phyloP scores from a whole-genome alignment of 2,888 invertebrate genomes.

The Bembecia ichneumoniformis region DNA sequence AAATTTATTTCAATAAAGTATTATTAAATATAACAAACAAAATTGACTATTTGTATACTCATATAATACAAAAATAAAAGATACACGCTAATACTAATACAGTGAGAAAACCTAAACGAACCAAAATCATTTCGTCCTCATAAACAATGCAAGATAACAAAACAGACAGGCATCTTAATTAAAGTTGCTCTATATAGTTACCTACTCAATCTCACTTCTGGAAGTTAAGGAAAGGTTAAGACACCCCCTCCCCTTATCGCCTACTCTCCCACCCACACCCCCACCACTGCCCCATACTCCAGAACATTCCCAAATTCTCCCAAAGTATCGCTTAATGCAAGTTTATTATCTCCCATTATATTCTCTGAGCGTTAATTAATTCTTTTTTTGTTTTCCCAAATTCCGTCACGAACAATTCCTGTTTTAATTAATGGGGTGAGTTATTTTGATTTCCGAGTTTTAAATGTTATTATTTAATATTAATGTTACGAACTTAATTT shows the following conservation, averaged over 20 bases:
- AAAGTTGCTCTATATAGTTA: slow-evolving; percentile 65
- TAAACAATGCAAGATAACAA: slow-evolving; percentile 61
- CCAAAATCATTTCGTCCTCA: slow-evolving; percentile 37
- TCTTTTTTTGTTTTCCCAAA: slow-evolving; percentile 22
- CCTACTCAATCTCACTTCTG: slow-evolving; percentile 64
- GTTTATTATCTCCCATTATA: slow-evolving; percentile 57
- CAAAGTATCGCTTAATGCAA: slow-evolving; percentile 66
- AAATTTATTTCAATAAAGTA: too few relatives aligned
- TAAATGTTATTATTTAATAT: not conserved
- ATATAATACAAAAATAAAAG: too few relatives aligned
- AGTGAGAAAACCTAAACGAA: not conserved
- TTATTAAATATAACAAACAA: too few relatives aligned
- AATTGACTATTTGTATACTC: too few relatives aligned
- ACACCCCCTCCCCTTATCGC: slow-evolving; percentile 15
- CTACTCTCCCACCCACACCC: slow-evolving; percentile 11
- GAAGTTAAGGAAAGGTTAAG: slow-evolving; percentile 67
- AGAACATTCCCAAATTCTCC: slow-evolving; percentile 56
- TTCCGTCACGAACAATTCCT: not conserved
- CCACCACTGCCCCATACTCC: slow-evolving; percentile 18
- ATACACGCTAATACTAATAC: not conserved
- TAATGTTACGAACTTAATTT: too few relatives aligned
- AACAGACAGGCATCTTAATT: slow-evolving; percentile 57
- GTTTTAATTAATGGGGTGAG: not conserved
- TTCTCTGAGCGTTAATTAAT: slow-evolving; percentile 56
- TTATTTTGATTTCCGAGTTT: not conserved